Conservation (phyloP, 2,888 invertebrate species). For the Arrhopalites spinosus region DNA sequence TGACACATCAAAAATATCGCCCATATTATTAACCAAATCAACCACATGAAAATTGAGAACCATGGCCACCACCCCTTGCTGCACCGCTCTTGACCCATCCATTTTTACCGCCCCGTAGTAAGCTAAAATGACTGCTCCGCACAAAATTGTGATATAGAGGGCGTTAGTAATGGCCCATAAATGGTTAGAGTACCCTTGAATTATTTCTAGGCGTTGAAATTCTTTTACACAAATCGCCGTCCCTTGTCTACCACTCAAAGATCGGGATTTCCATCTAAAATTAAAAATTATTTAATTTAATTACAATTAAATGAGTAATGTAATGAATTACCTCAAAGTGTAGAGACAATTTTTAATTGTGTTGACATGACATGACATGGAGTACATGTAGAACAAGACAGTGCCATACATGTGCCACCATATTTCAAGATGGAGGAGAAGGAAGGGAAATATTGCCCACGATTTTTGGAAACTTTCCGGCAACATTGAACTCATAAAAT, state of each 20-base stretch:
- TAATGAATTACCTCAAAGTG: too few species aligned
- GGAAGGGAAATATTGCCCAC: not conserved
- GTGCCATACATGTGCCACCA: not conserved
- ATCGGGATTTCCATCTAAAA: too few species aligned
- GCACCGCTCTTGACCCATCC: not conserved
- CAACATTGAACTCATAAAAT: not conserved
- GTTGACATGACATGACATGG: not conserved
- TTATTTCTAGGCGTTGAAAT: not conserved
- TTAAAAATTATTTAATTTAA: too few species aligned
- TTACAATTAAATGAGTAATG: too few species aligned
- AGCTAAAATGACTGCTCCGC: not conserved
- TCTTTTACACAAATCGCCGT: not conserved
- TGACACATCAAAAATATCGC: not conserved
- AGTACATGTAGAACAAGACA: not conserved
- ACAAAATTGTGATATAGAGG: not conserved
- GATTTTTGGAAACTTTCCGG: not conserved
- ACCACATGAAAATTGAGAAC: not conserved
- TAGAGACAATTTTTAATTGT: not conserved
- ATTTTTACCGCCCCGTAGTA: not conserved
- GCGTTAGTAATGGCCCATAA: conserved; percentile 1
- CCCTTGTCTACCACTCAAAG: too few species aligned
- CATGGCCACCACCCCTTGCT: not conserved
- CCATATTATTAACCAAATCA: not conserved
- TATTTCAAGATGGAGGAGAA: not conserved
- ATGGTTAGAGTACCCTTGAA: not conserved